Evolutionary conservation across 2,888 invertebrate species (phyloP), one percentile per base, ranked within the genome.

Genomic region (Diaperis boleti): DNA sequence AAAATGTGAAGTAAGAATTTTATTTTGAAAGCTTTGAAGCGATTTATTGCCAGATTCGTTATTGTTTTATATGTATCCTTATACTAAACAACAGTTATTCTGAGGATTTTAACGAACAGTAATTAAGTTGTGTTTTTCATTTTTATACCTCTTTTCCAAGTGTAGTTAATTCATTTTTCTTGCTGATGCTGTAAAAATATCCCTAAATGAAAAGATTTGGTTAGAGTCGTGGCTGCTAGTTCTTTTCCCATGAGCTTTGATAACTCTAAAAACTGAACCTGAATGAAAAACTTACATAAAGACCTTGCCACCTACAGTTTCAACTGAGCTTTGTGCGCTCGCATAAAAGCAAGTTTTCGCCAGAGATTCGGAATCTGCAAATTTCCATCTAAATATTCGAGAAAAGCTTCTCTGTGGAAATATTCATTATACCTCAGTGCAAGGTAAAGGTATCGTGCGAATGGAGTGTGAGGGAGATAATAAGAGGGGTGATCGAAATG

Each of bases 381-480:
- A 35, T 49, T 49, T 49, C 49, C 33, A 49, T 49, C 33, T 33
- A 49, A 49, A 49, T 49, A 33, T 33, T 31, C n/a, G 17, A 35
- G 33, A 44, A 35, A 49, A 35, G 18, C 49, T 35, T 49, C 33
- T 18, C 49, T 17, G 18, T 18, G 49, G 49, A 49, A 49, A 49
- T 49, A 49, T 49, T 49, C 49, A 49, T 49, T 49, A 49, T 49
- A 18, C 33, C n/a, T n/a, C n/a, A n/a, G 45, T 45, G 31, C 15
- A 31, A 45, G 15, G 45, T 45, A 42, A 42, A 20, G 20, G 42
- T 42, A 45, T 29, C 45, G 45, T 47, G 47, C 20, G 33, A 35
- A 49, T 49, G 35, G 49, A 14, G 49, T 49, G 49, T 17, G 35
- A 49, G 49, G 18, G 49, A 49, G 49, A 49, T 49, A 49, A 49